Evolutionary conservation across 2,113 vertebrate genomes (phyloP).

Genomic region (Lasiurus cinereus): DNA sequence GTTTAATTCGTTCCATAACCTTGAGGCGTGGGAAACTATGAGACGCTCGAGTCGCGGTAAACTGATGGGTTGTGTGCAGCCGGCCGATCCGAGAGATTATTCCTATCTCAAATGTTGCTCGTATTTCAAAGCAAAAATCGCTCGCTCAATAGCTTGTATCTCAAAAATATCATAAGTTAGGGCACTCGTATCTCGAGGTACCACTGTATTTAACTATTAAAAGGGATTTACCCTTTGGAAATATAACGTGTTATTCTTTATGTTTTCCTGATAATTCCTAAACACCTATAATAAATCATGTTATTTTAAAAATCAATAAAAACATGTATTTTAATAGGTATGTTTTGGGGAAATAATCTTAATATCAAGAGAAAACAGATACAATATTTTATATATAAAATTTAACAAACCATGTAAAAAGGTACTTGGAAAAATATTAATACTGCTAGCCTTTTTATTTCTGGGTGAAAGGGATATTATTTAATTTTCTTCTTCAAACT

Average conservation of each 20-base stretch:
- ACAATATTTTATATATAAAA: not conserved
- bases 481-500: not conserved
- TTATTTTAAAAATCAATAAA: not conserved
- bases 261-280: not conserved
- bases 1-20: too few relatives aligned
- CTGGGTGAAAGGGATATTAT: not conserved
- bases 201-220: not conserved
- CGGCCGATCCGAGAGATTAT: too few relatives aligned
- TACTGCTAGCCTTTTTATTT: not conserved
- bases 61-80: too few relatives aligned
- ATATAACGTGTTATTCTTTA: not conserved
- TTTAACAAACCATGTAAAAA: conserved; percentile 12
- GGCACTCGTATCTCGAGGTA: too few relatives aligned
- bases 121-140: too few relatives aligned
- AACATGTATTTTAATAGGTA: not conserved
- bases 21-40: too few relatives aligned
- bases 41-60: too few relatives aligned
- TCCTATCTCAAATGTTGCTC: too few relatives aligned
- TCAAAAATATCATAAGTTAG: too few relatives aligned
- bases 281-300: not conserved
- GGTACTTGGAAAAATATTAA: not conserved
- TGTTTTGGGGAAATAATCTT: not conserved
- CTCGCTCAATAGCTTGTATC: too few relatives aligned
- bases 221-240: not conserved
- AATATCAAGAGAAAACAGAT: not conserved